These are phyloP conservation scores for Alectura lathami DNA, from an alignment of 2,113 vertebrate species.

Conservation along the genomic window DNA sequence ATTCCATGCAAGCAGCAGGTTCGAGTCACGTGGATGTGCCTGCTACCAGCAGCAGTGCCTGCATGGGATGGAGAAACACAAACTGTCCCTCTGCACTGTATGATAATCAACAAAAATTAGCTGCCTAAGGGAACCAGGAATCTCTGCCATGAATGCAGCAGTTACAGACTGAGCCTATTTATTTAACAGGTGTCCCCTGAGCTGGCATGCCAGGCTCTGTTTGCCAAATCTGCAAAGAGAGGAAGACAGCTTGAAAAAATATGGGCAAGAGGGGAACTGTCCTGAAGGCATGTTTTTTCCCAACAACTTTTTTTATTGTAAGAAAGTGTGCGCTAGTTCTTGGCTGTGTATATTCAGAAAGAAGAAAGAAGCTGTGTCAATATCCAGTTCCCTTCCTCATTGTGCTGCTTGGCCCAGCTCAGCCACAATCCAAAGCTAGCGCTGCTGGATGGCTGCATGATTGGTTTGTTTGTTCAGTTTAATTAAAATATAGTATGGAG, in stretches of 20 bases:
- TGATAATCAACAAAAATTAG: slow-evolving; percentile 59
- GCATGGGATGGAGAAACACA: slow-evolving; percentile 10
- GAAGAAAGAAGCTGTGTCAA: neutral
- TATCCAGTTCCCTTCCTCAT: neutral
- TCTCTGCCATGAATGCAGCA: slow-evolving; percentile 55
- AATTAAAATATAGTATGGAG: slow-evolving; percentile 56
- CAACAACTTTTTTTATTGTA: neutral
- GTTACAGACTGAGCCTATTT: slow-evolving; percentile 63
- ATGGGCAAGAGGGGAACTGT: neutral
- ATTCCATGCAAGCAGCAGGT: neutral
- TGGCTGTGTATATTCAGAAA: neutral
- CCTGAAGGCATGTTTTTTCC: neutral
- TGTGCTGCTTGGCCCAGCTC: neutral
- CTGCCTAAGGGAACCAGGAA: slow-evolving; percentile 56
- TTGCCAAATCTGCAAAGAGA: slow-evolving; percentile 48
- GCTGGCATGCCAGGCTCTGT: slow-evolving; percentile 46
- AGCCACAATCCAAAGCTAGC: neutral
- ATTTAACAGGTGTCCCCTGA: slow-evolving; percentile 67
- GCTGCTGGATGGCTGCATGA: neutral
- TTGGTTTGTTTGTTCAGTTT: slow-evolving; percentile 29
- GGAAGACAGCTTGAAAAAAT: slow-evolving; percentile 58
- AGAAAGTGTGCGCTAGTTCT: neutral
- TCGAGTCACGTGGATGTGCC: neutral
- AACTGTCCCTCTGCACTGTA: slow-evolving; percentile 53
- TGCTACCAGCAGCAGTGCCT: neutral